Conservation (phyloP, 2,113 vertebrate species). For the Carettochelys insculpta region DNA sequence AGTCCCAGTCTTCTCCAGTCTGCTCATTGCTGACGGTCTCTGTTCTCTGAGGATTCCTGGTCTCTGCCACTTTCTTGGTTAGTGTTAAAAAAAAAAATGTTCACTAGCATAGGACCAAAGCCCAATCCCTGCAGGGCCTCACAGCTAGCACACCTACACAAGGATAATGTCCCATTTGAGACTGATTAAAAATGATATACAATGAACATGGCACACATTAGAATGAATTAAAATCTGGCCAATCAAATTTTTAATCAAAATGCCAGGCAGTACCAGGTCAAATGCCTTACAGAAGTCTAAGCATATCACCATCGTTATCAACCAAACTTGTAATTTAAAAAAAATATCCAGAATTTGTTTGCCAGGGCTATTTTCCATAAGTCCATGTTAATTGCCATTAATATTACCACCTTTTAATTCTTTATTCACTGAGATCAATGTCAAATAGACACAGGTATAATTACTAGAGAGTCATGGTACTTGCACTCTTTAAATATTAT, state of each 20-base stretch:
- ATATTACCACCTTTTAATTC: not conserved
- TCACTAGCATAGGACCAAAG: not conserved
- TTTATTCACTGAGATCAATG: not conserved
- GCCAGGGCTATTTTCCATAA: not conserved
- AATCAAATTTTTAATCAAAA: not conserved
- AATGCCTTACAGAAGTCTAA: not conserved
- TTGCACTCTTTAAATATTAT: not conserved
- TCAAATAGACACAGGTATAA: not conserved
- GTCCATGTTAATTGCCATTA: not conserved
- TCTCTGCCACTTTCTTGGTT: not conserved
- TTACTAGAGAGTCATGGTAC: not conserved
- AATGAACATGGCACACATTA: no score
- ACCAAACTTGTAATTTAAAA: not conserved
- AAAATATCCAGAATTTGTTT: not conserved
- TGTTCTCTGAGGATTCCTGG: not conserved
- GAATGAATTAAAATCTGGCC: no score
- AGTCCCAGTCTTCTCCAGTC: not conserved
- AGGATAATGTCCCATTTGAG: not conserved
- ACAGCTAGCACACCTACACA: not conserved
- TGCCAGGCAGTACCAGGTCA: not conserved
- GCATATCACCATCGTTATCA: not conserved
- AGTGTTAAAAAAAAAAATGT: no score
- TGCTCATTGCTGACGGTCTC: not conserved
- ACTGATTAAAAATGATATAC: no score
- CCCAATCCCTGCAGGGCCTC: no score